Evolutionary conservation across 2,113 vertebrate species (phyloP).

Genomic region (Thunnus maccoyii): DNA sequence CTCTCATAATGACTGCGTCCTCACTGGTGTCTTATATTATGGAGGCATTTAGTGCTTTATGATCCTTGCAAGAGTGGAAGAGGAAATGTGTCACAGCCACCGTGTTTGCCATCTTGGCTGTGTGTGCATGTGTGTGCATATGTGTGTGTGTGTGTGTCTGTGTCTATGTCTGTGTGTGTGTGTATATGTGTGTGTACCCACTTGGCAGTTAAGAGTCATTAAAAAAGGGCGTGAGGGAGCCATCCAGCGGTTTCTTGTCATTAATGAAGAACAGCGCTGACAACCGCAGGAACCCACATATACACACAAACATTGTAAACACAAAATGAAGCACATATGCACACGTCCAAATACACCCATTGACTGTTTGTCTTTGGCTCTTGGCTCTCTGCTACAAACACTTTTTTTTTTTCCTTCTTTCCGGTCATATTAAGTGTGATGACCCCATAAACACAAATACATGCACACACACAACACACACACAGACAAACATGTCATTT

Average conservation of each 20-base stretch:
- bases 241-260: constrained; percentile 70
- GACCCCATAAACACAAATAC: constrained; percentile 53
- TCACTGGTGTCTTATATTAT: constrained; percentile 55
- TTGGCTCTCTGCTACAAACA: constrained; percentile 51
- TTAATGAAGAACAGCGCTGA: constrained; percentile 77
- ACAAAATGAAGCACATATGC: constrained; percentile 58
- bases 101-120: constrained; percentile 73
- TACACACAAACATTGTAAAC: constrained; percentile 61
- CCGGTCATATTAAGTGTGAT: constrained; percentile 52
- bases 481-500: constrained; percentile 43
- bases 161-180: constrained; percentile 22
- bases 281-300: constrained; percentile 58
- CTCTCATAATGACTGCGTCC: constrained; percentile 43
- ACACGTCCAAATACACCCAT: constrained; percentile 50
- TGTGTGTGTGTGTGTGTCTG: constrained; percentile 31
- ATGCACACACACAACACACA: constrained; percentile 37
- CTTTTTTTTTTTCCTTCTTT: constrained; percentile 34
- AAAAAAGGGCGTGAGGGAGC: constrained; percentile 79
- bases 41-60: constrained; percentile 53
- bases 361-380: constrained; percentile 58
- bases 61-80: constrained; percentile 47
- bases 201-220: constrained; percentile 81
- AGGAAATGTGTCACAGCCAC: constrained; percentile 77
- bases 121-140: constrained; percentile 16
- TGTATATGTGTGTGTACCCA: constrained; percentile 52